Evolutionary conservation across 2,888 invertebrate species (phyloP), one percentile per base, ranked within the genome.

Genomic region (Taphrorychus bicolor): DNA sequence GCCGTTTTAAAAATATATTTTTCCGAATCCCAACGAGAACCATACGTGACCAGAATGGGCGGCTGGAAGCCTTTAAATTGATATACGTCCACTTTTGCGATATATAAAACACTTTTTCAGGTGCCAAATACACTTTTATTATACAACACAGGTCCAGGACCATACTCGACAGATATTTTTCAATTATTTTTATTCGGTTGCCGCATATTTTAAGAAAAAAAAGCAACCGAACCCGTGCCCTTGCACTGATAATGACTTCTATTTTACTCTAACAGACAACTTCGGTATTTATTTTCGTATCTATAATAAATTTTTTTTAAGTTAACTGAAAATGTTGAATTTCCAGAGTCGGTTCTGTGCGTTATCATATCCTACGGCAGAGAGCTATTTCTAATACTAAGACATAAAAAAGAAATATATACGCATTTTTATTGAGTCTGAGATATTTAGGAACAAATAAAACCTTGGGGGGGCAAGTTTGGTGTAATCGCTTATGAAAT

Each of bases 1-100:
- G 72, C 74, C 74, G 73, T 75, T 76, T 74, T 75, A 76, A 75
- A 51, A 76, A 75, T 76, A 74, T 75, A 77, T 75, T 75, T 51
- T 75, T 72, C 72, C 70, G 74, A 75, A 76, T 75, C 75, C 73
- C 70, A 70, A 73, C 74, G 74, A 72, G 72, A 67, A 66, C 62
- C 64, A 59, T 69, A 73, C 75, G 74, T 74, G 76, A 53, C 58
- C 52, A 45, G 76, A 74, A 76, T 76, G 48, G 59, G 24, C 48
- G 41, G 52, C 18, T 21, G 24, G 54, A 69, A 71, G 18, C 56
- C 64, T 69, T 63, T 66, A 69, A 71, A 60, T 58, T 71, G 54
- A 70, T 70, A 70, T 67, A 69, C 63, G 68, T 66, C 57, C 60
- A 66, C 59, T 66, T 66, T 66, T 48, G 66, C 56, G 42, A 66